Percentiles rank a stretch among this genome's conserved stretches.
Evolutionary conservation across 1,140 invertebrate genomes (phyloP).

Genomic region (Papilio machaon): DNA sequence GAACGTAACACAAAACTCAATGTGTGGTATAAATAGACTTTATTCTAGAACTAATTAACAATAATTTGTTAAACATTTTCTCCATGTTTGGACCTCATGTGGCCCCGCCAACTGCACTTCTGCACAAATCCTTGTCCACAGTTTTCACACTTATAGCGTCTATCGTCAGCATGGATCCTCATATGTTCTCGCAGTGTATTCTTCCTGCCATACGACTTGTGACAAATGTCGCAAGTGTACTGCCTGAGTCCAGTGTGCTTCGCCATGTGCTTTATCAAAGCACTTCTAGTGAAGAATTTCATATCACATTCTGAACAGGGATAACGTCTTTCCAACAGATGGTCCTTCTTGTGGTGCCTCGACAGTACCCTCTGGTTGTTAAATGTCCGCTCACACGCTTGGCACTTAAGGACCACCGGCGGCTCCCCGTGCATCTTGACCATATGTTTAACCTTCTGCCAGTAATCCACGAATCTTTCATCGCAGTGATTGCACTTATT

Average conservation of each 20-base stretch:
- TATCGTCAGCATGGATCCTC: constrained; percentile 62
- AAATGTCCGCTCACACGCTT: constrained; percentile 61
- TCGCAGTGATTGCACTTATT: constrained; percentile 61
- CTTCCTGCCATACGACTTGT: constrained; percentile 89
- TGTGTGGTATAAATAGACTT: neutral
- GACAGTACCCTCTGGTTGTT: constrained; percentile 53
- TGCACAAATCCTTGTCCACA: constrained; percentile 69
- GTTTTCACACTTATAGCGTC: constrained; percentile 55
- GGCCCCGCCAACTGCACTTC: constrained; percentile 69
- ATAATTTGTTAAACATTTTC: constrained; percentile 47
- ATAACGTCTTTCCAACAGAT: constrained; percentile 60
- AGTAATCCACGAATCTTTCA: constrained; percentile 63
- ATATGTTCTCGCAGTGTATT: constrained; percentile 89
- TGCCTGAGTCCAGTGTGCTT: constrained; percentile 89
- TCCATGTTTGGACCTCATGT: constrained; percentile 67
- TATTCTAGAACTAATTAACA: neutral
- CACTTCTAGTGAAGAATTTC: constrained; percentile 88
- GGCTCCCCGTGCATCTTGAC: constrained; percentile 56
- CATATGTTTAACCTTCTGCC: constrained; percentile 65
- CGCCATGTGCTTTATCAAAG: constrained; percentile 87
- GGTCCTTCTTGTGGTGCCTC: constrained; percentile 63
- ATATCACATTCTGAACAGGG: constrained; percentile 84
- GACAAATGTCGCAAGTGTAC: constrained; percentile 89
- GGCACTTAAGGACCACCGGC: constrained; percentile 59
- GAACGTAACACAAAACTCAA: too few relatives aligned